Evolutionary conservation across 2,113 vertebrate species (phyloP), one percentile per base, ranked within the genome.

Genomic region (Paracanthobrama guichenoti): DNA sequence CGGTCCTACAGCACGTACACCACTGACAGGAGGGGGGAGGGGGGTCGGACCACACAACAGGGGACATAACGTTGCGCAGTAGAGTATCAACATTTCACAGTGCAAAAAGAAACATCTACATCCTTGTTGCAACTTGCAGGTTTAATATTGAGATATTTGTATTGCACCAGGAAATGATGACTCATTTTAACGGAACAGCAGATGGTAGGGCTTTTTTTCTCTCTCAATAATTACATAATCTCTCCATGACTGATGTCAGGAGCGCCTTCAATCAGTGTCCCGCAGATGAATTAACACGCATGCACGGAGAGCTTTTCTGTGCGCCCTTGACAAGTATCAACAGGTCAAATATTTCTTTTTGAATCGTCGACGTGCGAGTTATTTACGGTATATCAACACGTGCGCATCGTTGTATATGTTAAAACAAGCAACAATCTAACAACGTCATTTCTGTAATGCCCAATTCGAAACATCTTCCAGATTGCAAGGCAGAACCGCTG

Each of bases 1-100:
- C 62, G 10, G 60, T 7, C 5, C 48, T n/a, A n/a, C n/a, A n/a
- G 87, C 87, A 88, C 85, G 82, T 83, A 87, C 89, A 86, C 88
- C 85, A 81, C 90, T 87, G 82, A 64, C 72, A 80, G 46, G 44
- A 26, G 50, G 31, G 79, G 42, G 80, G 71, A 66, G 66, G 82
- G 39, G 35, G 76, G 67, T 62, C 76, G 39, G 59, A 64, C 14
- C 31, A 71, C 2, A 71, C 3, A 24, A 42, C 22, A 12, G 28
- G 8, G 53, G 13, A 26, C 22, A 74, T 74, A 53, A 73, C 28
- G 31, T 67, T 85, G 86, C 83, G 89, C 90, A 89, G 59, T 8
- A 53, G 16, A 39, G 2, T 7, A 28, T 42, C 24, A 22, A 31
- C 14, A 42, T 18, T 22, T 48, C 48, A 67, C 3, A 28, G 8